Conservation (phyloP, 37 sponge, comb jelly and placozoan genomes). For the Spongia lamella region DNA sequence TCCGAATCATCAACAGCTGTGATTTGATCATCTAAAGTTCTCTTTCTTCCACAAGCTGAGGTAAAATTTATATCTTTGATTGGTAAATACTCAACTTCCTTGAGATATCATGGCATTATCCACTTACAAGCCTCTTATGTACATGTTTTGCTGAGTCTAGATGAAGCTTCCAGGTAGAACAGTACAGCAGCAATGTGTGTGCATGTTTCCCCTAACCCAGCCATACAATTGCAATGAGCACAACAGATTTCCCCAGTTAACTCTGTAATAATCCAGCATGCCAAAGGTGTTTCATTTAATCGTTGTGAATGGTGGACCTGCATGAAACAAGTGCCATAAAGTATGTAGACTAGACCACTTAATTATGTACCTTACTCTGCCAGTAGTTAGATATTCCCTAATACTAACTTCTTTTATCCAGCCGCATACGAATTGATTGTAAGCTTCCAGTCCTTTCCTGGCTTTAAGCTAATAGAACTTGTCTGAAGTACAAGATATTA, state of each 20-base stretch:
- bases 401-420: slow-evolving; percentile 24
- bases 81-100: slow-evolving; percentile 29
- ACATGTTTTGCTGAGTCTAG: slow-evolving; percentile 7
- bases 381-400: too few relatives aligned
- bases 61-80: slow-evolving; percentile 25
- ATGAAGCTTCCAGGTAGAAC: slow-evolving; percentile 7
- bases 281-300: too few relatives aligned
- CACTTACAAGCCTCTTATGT: slow-evolving; percentile 22
- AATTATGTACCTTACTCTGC: too few relatives aligned
- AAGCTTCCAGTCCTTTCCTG: slow-evolving; percentile 12
- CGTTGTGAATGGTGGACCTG: too few relatives aligned
- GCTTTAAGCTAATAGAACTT: slow-evolving; percentile 23
- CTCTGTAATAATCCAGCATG: too few relatives aligned
- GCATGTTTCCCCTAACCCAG: slow-evolving; percentile 51
- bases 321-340: too few relatives aligned
- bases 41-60: slow-evolving; percentile 14
- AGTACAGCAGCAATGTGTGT: slow-evolving; percentile 32
- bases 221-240: slow-evolving; percentile 55
- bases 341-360: too few relatives aligned
- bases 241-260: slow-evolving; percentile 26
- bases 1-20: not conserved
- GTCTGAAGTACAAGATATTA: slow-evolving; percentile 12
- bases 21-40: slow-evolving; percentile 3
- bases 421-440: slow-evolving; percentile 31
- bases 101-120: slow-evolving; percentile 15